Conservation (phyloP, 2,888 invertebrate genomes). For the Coleophora deauratella region DNA sequence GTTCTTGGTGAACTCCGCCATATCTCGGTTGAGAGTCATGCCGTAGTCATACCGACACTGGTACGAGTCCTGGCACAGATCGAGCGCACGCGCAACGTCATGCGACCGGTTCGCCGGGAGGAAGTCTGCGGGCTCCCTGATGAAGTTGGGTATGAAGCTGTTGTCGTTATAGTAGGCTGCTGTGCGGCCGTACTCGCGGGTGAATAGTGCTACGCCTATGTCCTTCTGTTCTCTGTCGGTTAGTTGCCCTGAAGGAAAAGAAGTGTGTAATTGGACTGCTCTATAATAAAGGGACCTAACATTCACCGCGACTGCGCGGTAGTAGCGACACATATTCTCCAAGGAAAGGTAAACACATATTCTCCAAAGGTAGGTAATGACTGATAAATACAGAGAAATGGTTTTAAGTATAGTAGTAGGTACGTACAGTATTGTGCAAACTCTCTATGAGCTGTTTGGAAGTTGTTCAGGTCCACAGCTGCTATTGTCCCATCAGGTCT, state of each 20-base stretch:
- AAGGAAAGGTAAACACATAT: too few species aligned
- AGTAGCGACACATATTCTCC: too few species aligned
- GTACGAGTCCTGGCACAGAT: constrained; percentile 85
- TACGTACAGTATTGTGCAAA: constrained; percentile 84
- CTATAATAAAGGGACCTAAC: not conserved
- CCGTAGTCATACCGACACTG: constrained; percentile 93
- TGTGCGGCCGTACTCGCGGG: constrained; percentile 84
- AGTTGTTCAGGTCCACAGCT: constrained; percentile 76
- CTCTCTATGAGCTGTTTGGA: constrained; percentile 82
- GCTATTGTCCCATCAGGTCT: constrained; percentile 79
- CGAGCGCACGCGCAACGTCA: constrained; percentile 77
- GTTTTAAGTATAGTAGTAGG: too few species aligned
- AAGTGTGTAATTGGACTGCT: too few species aligned
- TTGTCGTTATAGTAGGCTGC: constrained; percentile 88
- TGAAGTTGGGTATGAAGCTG: constrained; percentile 83
- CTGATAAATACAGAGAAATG: too few species aligned
- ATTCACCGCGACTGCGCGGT: too few species aligned
- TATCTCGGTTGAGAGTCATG: constrained; percentile 86
- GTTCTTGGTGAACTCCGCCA: constrained; percentile 90
- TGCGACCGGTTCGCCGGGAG: constrained; percentile 81
- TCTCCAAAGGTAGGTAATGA: too few species aligned
- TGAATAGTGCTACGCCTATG: constrained; percentile 85
- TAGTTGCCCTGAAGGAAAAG: constrained; percentile 77
- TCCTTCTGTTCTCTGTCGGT: constrained; percentile 82
- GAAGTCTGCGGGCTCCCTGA: constrained; percentile 80